Conservation (phyloP, 2,888 invertebrate genomes). For the Epistrophe eligans region DNA sequence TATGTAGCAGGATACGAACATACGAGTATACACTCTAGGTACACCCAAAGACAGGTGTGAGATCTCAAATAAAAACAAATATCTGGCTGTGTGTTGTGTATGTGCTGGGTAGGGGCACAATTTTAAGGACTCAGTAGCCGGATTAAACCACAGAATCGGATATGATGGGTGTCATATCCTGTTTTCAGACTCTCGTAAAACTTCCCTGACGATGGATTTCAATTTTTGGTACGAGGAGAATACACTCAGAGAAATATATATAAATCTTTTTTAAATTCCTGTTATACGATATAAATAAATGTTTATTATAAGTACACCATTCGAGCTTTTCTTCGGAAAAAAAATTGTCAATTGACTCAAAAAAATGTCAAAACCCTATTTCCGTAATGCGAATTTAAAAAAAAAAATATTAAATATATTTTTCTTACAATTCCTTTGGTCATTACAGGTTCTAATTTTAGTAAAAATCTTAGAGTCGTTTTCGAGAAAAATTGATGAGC, state of each 20-base stretch:
- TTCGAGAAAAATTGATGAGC: too few species aligned
- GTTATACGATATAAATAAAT: too few species aligned
- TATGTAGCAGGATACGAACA: constrained; percentile 5
- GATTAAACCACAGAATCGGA: constrained; percentile 69
- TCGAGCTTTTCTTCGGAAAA: too few species aligned
- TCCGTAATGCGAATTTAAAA: too few species aligned
- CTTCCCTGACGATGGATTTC: background rate
- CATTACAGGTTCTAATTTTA: too few species aligned
- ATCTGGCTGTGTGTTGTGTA: constrained; percentile 6
- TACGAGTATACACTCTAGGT: background rate
- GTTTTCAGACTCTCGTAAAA: constrained; percentile 47
- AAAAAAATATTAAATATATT: too few species aligned
- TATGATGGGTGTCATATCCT: constrained; percentile 74
- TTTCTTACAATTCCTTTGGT: too few species aligned
- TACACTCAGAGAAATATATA: constrained; percentile 10
- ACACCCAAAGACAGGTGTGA: constrained; percentile 62
- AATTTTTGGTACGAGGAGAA: background rate
- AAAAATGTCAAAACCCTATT: too few species aligned
- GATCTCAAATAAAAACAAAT: constrained; percentile 70
- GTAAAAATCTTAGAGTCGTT: too few species aligned
- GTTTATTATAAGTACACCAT: too few species aligned
- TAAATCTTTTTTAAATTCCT: too few species aligned
- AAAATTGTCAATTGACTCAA: too few species aligned
- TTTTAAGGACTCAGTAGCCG: constrained; percentile 60
- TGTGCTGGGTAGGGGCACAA: constrained; percentile 25